Conservation (phyloP, 2,113 vertebrate species). For the Ovibos moschatus region DNA sequence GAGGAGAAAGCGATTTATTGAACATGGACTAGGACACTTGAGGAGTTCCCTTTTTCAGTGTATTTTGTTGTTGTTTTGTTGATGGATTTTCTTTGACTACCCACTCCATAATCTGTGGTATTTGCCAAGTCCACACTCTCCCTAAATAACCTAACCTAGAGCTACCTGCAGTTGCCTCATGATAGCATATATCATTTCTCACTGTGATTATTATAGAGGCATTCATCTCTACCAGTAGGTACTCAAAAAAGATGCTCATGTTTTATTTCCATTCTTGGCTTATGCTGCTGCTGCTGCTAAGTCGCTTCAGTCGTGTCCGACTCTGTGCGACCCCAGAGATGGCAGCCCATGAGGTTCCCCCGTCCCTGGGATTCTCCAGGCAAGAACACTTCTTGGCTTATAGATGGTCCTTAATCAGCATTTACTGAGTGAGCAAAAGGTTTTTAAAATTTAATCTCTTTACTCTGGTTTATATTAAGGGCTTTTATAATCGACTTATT, state of each 20-base stretch:
- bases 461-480: background rate
- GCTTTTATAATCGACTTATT: background rate
- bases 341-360: no score
- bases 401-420: background rate
- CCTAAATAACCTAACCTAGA: background rate
- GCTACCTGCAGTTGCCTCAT: background rate
- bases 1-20: background rate
- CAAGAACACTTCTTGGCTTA: background rate
- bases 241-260: background rate
- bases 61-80: background rate
- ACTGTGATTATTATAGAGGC: background rate
- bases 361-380: no score
- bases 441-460: background rate
- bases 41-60: background rate
- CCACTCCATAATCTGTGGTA: background rate
- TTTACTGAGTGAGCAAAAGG: background rate
- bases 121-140: background rate
- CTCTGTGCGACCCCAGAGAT: no score
- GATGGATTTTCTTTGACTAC: background rate
- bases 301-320: no score
- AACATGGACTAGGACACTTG: background rate
- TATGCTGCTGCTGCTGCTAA: background rate
- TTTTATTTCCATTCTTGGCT: background rate
- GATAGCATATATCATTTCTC: background rate
- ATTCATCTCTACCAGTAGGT: background rate